Evolutionary conservation across 2,888 invertebrate genomes (phyloP).

Genomic region (Parasteatoda lunata): DNA sequence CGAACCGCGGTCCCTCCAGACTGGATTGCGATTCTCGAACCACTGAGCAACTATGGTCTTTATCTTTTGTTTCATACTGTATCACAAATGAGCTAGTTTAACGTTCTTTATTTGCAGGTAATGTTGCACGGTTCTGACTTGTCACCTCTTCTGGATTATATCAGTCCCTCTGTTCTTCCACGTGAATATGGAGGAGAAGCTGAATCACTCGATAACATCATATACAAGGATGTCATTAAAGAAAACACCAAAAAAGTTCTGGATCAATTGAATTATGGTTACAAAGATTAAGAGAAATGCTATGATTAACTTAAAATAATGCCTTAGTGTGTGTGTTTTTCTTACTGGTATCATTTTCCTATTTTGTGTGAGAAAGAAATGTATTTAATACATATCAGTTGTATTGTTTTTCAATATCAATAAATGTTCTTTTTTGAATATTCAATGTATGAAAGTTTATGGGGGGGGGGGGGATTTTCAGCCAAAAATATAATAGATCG

Average conservation of each 20-base stretch:
- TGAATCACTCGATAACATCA: constrained; percentile 25
- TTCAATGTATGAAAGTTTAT: too few species aligned
- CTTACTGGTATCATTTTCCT: too few species aligned
- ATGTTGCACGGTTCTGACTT: constrained; percentile 37
- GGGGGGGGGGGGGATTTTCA: too few species aligned
- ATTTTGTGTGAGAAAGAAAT: too few species aligned
- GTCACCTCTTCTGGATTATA: constrained; percentile 25
- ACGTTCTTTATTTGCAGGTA: constrained; percentile 1
- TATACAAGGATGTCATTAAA: constrained; percentile 22
- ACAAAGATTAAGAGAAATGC: constrained; percentile 15
- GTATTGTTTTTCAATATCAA: too few species aligned
- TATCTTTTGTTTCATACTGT: too few species aligned
- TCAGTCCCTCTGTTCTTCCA: constrained; percentile 41
- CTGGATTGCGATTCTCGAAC: background rate
- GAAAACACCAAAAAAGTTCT: background rate
- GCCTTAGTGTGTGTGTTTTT: too few species aligned
- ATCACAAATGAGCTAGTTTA: too few species aligned
- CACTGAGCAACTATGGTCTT: background rate
- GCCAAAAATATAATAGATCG: too few species aligned
- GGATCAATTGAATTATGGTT: constrained; percentile 41
- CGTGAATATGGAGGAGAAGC: constrained; percentile 43
- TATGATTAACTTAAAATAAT: background rate
- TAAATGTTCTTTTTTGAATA: too few species aligned
- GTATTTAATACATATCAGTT: too few species aligned
- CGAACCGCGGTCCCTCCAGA: background rate